Base-by-base conservation (phyloP, 2,797 vertebrate genomes). In the Tinamus major region DNA sequence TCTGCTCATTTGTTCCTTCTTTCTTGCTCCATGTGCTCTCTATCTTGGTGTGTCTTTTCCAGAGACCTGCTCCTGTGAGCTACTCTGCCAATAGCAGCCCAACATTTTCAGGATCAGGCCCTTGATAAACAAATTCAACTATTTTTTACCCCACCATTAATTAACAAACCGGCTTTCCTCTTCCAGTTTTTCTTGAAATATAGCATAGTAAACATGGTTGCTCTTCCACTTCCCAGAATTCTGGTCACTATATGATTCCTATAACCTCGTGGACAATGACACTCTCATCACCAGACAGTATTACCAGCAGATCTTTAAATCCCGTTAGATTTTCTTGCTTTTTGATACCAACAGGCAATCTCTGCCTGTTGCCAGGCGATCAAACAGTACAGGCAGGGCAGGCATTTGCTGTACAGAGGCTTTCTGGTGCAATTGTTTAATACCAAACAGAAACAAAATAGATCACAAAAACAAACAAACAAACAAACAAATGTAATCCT, bases 311-410 rank as follows among this genome's bases (percentile, higher is more conserved):
- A 61, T 63, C 91, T 78, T 87, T 53, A 74, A 78, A 23, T 53
- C 51, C 16, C 26, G 94, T 49, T 62, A 70, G 59, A 13, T 42
- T 35, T n/a, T 19, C 56, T 78, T 33, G 5, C 29, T 35, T 90
- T 63, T 70, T 88, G 37, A 48, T 64, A 49, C 41, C 0, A 0
- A 8, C 20, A 2, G 20, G 71, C 19, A 15, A 37, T 39, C 72
- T 88, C 67, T 85, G 77, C 65, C 49, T 68, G 62, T 95, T 91
- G 85, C 68, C 77, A 87, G 77, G 70, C 44, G 56, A 87, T 74
- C 78, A 53, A 84, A 63, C 63, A 71, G 7, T 58, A 39, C 37
- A 39, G 59, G 41, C 67, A 39, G 39, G 42, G 14, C 6, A 26
- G 20, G 17, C 19, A 67, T 87, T 88, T 78, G 42, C 51, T 71